Conservation (phyloP, 2,888 invertebrate genomes). For the Sceliomorpha sp. region DNA sequence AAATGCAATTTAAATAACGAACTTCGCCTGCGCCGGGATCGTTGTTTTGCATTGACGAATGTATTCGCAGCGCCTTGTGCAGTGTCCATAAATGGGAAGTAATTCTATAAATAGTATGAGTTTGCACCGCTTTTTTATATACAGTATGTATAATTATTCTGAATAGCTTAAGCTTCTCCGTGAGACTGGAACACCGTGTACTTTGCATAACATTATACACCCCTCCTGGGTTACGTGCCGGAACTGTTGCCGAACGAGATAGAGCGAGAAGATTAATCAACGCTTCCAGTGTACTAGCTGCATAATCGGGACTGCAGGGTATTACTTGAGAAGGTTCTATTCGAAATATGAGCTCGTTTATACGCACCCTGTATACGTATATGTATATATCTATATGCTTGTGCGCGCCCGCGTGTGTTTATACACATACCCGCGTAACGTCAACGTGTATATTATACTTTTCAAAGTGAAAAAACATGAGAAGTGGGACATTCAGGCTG, state of each 20-base stretch:
- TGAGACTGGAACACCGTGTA: slow-evolving; percentile 61
- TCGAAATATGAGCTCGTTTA: slow-evolving; percentile 50
- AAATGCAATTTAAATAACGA: slow-evolving; percentile 47
- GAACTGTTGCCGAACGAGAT: slow-evolving; percentile 58
- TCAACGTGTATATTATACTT: no score
- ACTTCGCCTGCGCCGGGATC: slow-evolving; percentile 9
- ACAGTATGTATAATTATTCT: slow-evolving; percentile 58
- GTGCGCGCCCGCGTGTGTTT: no score
- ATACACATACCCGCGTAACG: no score
- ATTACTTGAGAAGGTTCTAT: slow-evolving; percentile 36
- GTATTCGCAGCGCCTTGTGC: slow-evolving; percentile 27
- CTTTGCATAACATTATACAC: slow-evolving; percentile 63
- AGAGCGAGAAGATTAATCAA: slow-evolving; percentile 58
- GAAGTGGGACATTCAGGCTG: no score
- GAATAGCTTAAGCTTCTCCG: slow-evolving; percentile 60
- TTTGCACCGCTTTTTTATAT: slow-evolving; percentile 45
- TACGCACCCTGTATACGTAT: slow-evolving; percentile 6
- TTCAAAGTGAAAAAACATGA: no score
- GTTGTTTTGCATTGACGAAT: slow-evolving; percentile 36
- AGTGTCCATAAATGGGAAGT: slow-evolving; percentile 52
- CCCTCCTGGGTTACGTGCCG: slow-evolving; percentile 60
- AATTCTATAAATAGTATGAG: slow-evolving; percentile 58
- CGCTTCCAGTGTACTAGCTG: slow-evolving; percentile 53
- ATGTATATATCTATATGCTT: no score
- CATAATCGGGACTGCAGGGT: slow-evolving; percentile 50